Percentiles rank a stretch among this genome's conserved stretches.
Conservation (phyloP, 1,140 invertebrate genomes). For the Diachasmimorpha longicaudata region DNA sequence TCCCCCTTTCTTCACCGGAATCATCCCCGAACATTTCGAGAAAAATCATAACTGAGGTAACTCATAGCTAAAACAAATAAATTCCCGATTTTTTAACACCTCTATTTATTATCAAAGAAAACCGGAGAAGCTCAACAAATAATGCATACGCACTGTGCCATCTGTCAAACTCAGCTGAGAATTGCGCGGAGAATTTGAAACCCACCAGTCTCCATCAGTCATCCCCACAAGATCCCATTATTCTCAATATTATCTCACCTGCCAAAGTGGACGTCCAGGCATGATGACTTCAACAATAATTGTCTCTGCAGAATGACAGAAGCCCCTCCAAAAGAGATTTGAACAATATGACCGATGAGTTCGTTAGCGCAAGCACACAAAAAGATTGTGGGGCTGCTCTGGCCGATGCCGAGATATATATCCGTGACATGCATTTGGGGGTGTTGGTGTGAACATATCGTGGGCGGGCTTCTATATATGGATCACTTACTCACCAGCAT, state of each 20-base stretch:
- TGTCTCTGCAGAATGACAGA: not conserved
- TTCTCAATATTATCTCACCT: slow-evolving; percentile 40
- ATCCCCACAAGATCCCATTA: not conserved
- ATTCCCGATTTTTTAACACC: not conserved
- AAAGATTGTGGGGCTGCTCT: slow-evolving; percentile 47
- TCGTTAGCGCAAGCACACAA: slow-evolving; percentile 45
- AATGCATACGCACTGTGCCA: not conserved
- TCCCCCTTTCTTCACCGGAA: not conserved
- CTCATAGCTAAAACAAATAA: no score
- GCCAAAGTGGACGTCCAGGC: slow-evolving; percentile 58
- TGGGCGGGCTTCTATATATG: slow-evolving; percentile 54
- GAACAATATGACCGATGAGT: not conserved
- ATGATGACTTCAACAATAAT: slow-evolving; percentile 34
- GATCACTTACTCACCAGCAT: slow-evolving; percentile 50
- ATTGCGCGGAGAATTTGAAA: not conserved
- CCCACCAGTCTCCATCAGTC: no score
- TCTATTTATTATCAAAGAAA: not conserved
- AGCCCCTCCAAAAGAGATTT: not conserved
- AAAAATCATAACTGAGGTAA: no score
- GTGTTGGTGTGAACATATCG: slow-evolving; percentile 43
- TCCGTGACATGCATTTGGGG: slow-evolving; percentile 45
- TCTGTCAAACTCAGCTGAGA: slow-evolving; percentile 30
- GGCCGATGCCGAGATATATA: slow-evolving; percentile 51
- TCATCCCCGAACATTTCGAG: not conserved
- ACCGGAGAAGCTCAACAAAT: not conserved